Evolutionary conservation across 1,140 invertebrate species (phyloP), one percentile per base, ranked within the genome.

Genomic region (Scaptomyza pallida): DNA sequence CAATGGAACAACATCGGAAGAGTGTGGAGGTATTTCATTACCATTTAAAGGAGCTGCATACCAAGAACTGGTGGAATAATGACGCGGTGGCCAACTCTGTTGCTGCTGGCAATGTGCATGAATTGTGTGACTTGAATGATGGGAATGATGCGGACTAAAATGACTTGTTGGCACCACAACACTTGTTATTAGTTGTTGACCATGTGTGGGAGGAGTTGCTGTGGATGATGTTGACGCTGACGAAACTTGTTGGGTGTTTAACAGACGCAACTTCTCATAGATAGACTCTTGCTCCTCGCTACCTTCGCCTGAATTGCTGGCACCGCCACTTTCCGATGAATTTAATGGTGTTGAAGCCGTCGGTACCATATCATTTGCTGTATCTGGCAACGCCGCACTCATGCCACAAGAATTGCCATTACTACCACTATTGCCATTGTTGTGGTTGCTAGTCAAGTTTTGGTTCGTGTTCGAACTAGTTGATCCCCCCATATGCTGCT

Each of bases 221-320:
- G 23, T 26, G 1, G 57, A 12, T 57, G 16, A 13, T 79, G 76
- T 8, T 59, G 21, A 45, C 0, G 48, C 5, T 2, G 61, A 50
- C 2, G 48, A 30, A 5, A 40, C 51, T 19, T 90, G 82, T 52
- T 97, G 96, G 2, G 96, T 96, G 89, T 97, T 97, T 19, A 97
- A 94, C 90, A 97, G 93, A 78, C 96, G 94, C 40, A 97, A 92
- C 90, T 97, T 97, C 89, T 97, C 96, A 92, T 97, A 97, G 73
- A 97, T 96, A 35, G 93, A 93, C 78, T 95, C 94, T 78, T 94
- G 94, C 19, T 93, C 83, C 19, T 93, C 83, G 69, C 93, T 85
- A 35, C 93, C 85, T 59, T 93, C 91, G 8, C 91, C 92, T 1
- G 89, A 91, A n/a, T 91, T 92, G 5, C 89, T 92, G 6, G 65